A percentile compares a stretch with the other conserved stretches of the same genome.
Conservation (phyloP, 2,888 invertebrate genomes). For the Eulithis prunata region DNA sequence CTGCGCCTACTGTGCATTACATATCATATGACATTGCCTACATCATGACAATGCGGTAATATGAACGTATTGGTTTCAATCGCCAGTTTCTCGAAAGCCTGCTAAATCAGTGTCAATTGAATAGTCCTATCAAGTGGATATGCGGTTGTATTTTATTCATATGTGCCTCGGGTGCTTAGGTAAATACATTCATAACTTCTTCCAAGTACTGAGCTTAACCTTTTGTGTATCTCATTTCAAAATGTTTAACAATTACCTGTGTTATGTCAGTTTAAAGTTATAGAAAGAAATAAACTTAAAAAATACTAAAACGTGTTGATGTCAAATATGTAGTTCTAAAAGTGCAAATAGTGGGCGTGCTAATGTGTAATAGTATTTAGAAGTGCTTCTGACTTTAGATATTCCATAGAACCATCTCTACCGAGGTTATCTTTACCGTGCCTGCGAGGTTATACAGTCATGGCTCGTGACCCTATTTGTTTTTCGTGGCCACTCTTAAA, state of each 20-base stretch:
- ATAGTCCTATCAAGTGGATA: constrained; percentile 51
- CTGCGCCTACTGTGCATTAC: constrained; percentile 49
- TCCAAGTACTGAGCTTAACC: constrained; percentile 12
- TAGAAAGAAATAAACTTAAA: neutral
- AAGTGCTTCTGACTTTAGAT: no score
- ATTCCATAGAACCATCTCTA: no score
- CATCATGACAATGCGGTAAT: constrained; percentile 52
- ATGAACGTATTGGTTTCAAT: constrained; percentile 57
- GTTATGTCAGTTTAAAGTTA: neutral
- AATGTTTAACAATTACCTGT: neutral
- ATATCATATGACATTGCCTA: constrained; percentile 52
- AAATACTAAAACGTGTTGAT: no score
- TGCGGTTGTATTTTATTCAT: constrained; percentile 50
- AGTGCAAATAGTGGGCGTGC: no score
- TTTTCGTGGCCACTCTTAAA: no score
- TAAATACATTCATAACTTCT: constrained; percentile 39
- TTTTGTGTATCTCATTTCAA: constrained; percentile 14
- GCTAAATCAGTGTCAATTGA: constrained; percentile 69
- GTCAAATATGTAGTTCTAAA: no score
- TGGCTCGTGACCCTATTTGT: no score
- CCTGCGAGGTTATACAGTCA: no score
- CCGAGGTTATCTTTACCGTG: no score
- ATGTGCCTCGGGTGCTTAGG: constrained; percentile 52
- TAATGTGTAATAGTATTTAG: no score
- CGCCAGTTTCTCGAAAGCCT: constrained; percentile 62